These are phyloP conservation scores for Porites cylindrica DNA, from an alignment of 92 coral and sea anemone species.

Conservation along the genomic window DNA sequence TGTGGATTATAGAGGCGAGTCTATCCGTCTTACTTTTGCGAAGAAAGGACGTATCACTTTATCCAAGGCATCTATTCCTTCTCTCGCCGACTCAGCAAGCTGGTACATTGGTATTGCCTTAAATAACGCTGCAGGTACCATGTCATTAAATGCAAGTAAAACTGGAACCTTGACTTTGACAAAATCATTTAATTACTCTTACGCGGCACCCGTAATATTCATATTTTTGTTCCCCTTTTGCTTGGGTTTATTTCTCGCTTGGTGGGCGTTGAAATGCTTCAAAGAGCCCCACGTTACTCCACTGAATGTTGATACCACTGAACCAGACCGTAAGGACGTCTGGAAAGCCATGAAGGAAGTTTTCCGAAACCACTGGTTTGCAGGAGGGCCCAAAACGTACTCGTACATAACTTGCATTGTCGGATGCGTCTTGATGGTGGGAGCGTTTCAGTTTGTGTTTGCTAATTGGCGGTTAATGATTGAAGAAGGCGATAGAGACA, in stretches of 20 bases:
- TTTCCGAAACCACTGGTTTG: conserved; percentile 59
- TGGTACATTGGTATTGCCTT: conserved; percentile 11
- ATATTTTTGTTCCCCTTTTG: neutral
- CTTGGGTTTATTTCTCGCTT: neutral
- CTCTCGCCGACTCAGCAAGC: neutral
- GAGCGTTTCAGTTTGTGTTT: conserved; percentile 89
- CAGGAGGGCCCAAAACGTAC: conserved; percentile 62
- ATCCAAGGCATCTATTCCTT: conserved; percentile 2
- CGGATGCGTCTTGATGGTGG: conserved; percentile 85
- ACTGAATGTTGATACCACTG: no score
- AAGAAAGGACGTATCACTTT: conserved; percentile 7
- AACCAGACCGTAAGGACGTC: no score
- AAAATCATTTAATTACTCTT: conserved; percentile 14
- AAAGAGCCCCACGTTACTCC: conserved; percentile 1
- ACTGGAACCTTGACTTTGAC: neutral
- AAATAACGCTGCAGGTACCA: neutral
- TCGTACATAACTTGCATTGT: conserved; percentile 85
- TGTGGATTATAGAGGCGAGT: neutral
- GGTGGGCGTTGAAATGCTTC: neutral
- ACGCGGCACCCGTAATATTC: neutral
- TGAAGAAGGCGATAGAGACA: conserved; percentile 79
- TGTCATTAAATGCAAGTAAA: neutral
- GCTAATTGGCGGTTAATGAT: conserved; percentile 86
- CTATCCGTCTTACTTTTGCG: neutral
- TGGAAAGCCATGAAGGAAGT: conserved; percentile 56